Evolutionary conservation across 2,888 invertebrate species (phyloP), one percentile per base, ranked within the genome.

Genomic region (Megamerina dolium): DNA sequence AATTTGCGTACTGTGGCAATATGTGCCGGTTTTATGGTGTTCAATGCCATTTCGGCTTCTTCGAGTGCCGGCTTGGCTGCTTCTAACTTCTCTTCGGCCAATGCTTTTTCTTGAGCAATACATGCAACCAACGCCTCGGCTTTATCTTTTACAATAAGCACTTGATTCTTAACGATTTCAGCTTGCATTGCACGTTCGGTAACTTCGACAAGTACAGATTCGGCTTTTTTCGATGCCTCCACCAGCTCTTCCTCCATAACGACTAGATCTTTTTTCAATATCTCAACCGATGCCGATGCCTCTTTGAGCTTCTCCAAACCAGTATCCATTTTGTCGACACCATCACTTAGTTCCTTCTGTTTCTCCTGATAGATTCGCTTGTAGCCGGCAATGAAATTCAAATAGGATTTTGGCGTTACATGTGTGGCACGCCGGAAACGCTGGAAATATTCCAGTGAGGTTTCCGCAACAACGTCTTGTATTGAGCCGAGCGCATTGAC

Each of bases 11-110:
- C 95, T 37, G 92, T 92, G 2, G 93, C 85, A 65, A 96, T 96
- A 64, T 96, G 94, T 4, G 94, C 92, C 30, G 93, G 94, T 68
- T 95, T 95, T 46, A 96, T 96, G 0, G 96, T 96, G 61, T 94
- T 93, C 16, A 96, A 74, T 0, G 96, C 95, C 27, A 87, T 81
- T 70, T 95, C 95, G 0, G 96, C 96, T 73, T 94, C 93, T 70
- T 93, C 92, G 21, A 96, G 72, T 0, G 95, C 95, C 0, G 96
- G 96, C 61, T 92, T 89, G 2, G 96, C 96, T 3, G 91, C 94
- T 74, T 95, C 94, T 27, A 96, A 68, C 65, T 96, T 96, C 56
- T 84, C 82, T 72, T 94, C 93, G 0, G 96, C 96, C 39, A 85
- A 73, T 3, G 84, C 87, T 66, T 95, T 95, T 68, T 96, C 96